phyloP scores from a whole-genome alignment of 1,140 invertebrate genomes.

The Solenopsis fugax region DNA sequence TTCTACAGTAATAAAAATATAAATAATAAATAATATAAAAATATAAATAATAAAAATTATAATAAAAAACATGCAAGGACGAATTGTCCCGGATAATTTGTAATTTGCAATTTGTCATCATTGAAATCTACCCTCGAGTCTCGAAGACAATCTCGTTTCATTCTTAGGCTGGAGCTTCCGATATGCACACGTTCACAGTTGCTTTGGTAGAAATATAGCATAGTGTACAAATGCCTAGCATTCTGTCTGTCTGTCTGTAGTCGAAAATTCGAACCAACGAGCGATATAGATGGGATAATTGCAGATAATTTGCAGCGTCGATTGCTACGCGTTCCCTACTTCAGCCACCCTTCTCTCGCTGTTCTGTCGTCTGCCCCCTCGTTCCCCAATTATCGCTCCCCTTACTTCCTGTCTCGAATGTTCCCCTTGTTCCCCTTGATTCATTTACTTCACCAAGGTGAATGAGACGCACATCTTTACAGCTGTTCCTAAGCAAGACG shows the following conservation, averaged over 20 bases:
- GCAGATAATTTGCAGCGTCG: slow-evolving; percentile 79
- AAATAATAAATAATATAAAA: too few species aligned
- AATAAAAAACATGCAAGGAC: background rate
- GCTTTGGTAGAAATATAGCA: slow-evolving; percentile 21
- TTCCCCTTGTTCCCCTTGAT: slow-evolving; percentile 56
- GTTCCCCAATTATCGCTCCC: slow-evolving; percentile 76
- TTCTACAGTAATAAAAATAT: background rate
- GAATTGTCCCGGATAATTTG: background rate
- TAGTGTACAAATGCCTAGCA: slow-evolving; percentile 62
- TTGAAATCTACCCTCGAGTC: slow-evolving; percentile 2
- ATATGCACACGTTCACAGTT: background rate
- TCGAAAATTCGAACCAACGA: slow-evolving; percentile 68
- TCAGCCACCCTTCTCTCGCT: slow-evolving; percentile 72
- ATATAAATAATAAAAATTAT: background rate
- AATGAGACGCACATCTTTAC: slow-evolving; percentile 54
- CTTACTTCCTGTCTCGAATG: slow-evolving; percentile 64
- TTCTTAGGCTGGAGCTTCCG: background rate
- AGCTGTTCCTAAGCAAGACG: background rate
- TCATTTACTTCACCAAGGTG: slow-evolving; percentile 71
- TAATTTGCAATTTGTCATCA: slow-evolving; percentile 29
- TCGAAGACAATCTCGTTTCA: slow-evolving; percentile 23
- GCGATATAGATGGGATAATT: slow-evolving; percentile 78
- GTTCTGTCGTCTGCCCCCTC: slow-evolving; percentile 63
- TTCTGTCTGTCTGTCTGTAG: slow-evolving; percentile 67
- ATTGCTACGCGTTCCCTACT: slow-evolving; percentile 77